These are phyloP conservation scores for Cosmia pyralina DNA, from an alignment of 2,888 invertebrate species.

Conservation along the genomic window DNA sequence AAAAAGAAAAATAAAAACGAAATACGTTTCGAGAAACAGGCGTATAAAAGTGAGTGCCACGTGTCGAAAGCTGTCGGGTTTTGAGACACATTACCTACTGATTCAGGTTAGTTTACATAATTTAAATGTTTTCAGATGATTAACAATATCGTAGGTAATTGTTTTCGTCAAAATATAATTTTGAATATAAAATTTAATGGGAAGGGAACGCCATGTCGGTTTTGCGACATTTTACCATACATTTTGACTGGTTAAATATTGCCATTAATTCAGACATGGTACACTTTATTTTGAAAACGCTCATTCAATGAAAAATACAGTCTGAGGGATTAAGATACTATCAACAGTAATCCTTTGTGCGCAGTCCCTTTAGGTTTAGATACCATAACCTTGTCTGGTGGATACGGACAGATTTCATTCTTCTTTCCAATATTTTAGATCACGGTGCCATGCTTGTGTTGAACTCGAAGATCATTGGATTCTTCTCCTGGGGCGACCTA, in stretches of 20 bases:
- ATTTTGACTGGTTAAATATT: too few species aligned
- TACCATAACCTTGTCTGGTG: neutral
- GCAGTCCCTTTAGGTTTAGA: neutral
- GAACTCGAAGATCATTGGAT: conserved; percentile 70
- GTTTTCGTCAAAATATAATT: too few species aligned
- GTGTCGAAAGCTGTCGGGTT: neutral
- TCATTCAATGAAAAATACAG: neutral
- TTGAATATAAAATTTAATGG: too few species aligned
- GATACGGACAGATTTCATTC: neutral
- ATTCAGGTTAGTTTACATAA: neutral
- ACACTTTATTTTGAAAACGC: too few species aligned
- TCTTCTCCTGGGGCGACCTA: conserved; percentile 81
- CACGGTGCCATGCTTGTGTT: conserved; percentile 74
- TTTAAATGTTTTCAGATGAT: neutral
- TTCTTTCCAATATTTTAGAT: conserved; percentile 67
- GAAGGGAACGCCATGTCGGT: too few species aligned
- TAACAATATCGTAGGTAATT: too few species aligned
- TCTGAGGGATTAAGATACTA: neutral
- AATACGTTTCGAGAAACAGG: neutral
- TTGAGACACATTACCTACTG: neutral
- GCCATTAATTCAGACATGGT: too few species aligned
- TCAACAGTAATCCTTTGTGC: neutral
- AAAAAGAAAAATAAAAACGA: too few species aligned
- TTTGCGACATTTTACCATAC: too few species aligned
- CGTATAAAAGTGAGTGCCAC: neutral